A percentile compares a stretch with the other conserved stretches of the same genome.
phyloP scores from a whole-genome alignment of 2,113 vertebrate species.

The Isichthys henryi region DNA sequence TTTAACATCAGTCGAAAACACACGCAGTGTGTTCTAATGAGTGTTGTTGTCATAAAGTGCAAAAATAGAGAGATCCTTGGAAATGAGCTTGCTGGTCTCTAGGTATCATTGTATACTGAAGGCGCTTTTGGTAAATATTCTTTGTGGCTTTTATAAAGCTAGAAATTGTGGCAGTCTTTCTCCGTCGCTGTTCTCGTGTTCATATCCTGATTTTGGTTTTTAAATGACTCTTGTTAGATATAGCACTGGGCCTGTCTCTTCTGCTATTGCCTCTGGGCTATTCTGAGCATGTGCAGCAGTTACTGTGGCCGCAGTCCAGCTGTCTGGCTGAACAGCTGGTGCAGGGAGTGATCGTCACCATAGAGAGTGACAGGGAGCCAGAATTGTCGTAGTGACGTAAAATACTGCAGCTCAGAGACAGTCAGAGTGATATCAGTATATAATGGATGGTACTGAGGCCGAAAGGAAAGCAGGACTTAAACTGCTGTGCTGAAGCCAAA shows the following conservation, averaged over 20 bases:
- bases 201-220: slow-evolving; percentile 17
- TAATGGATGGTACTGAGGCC: not conserved
- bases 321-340: slow-evolving; percentile 21
- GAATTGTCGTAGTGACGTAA: not conserved
- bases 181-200: not conserved
- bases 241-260: not conserved
- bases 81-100: not conserved
- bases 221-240: not conserved
- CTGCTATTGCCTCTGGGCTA: slow-evolving; percentile 17
- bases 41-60: not conserved
- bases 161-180: not conserved
- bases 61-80: not conserved
- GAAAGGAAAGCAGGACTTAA: not conserved
- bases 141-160: not conserved
- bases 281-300: slow-evolving; percentile 36
- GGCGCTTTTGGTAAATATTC: not conserved
- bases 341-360: not conserved
- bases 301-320: slow-evolving; percentile 34
- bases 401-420: not conserved
- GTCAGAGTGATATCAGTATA: not conserved
- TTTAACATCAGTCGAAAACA: not conserved
- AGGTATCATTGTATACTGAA: not conserved
- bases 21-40: not conserved
- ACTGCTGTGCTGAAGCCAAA: not conserved
- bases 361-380: not conserved